Conservation (phyloP, 2,797 vertebrate genomes). For the Rhinichthys osculus region DNA sequence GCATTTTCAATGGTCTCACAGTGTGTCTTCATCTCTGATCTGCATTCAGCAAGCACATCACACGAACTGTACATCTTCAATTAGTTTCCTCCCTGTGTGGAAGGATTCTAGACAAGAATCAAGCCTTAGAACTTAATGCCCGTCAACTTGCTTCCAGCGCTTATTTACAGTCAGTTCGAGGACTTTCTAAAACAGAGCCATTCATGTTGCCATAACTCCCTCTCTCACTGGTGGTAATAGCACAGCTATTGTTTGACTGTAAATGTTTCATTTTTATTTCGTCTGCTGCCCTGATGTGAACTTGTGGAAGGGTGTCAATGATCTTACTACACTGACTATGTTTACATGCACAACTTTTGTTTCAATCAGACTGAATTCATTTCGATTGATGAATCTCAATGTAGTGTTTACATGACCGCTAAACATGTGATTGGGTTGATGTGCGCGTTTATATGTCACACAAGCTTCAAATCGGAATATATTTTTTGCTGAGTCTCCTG, state of each 20-base stretch:
- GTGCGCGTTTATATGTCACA: too few species aligned
- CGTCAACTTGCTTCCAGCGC: constrained; percentile 35
- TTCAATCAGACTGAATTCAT: too few species aligned
- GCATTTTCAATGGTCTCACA: constrained; percentile 3
- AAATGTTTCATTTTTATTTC: constrained; percentile 52
- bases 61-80: neutral
- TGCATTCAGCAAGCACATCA: constrained; percentile 28
- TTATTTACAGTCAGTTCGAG: constrained; percentile 57
- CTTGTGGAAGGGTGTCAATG: constrained; percentile 11
- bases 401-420: too few species aligned
- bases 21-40: constrained; percentile 12
- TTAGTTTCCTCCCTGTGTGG: constrained; percentile 20
- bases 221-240: constrained; percentile 27
- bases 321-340: neutral
- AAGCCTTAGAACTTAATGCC: constrained; percentile 39
- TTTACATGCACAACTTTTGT: too few species aligned
- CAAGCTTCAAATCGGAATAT: too few species aligned
- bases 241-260: constrained; percentile 48
- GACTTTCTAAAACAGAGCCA: constrained; percentile 47
- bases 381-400: too few species aligned
- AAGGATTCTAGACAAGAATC: constrained; percentile 39
- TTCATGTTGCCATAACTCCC: constrained; percentile 51
- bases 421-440: too few species aligned
- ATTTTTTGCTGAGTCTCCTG: too few species aligned
- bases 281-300: constrained; percentile 28